Evolutionary conservation across 92 coral and sea anemone species (phyloP), one percentile per base, ranked within the genome.

Genomic region (Paramuricea clavata): DNA sequence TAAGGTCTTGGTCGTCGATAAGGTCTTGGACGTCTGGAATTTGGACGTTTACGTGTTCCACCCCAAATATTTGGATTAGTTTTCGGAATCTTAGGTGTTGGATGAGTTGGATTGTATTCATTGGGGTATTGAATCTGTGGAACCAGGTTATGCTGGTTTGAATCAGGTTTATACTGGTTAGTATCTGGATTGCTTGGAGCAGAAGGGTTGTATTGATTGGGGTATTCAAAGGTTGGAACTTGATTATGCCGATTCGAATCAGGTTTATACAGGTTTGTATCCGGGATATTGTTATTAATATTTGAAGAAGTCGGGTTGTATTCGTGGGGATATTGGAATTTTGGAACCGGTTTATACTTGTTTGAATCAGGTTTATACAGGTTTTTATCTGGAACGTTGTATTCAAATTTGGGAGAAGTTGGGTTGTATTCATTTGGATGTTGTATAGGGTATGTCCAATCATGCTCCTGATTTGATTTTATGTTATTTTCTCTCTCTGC

Each of bases 331-430:
- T 65, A 65, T 12, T 13, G 15, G 23, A 11, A 13, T 28, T 13
- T 31, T 65, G 72, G 72, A 65, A 11, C 39, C 19, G 72, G 72
- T 5, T 31, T 31, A 65, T 65, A 19, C 39, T 65, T 39, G 72
- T 65, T 65, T 16, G 21, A 65, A 28, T 31, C 72, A 26, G 39
- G 22, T 60, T 28, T 11, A 60, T 22, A 21, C 31, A 22, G 30
- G 15, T 60, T 60, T 47, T 1, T 15, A 60, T 60, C 15, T 28
- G 30, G 31, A 60, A 25, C 11, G 30, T 57, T 57, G 65, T 57
- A 26, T 2, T 25, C 12, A 19, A n/a, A 4, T 4, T 57, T 25
- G 2, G 65, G 16, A 9, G 52, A 12, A 47, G 52, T 47, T 47
- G 52, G 52, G 10, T 47, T 57, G 11, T 57, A 25, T n/a, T 25